These are phyloP conservation scores for Perca fluviatilis DNA, from an alignment of 2,113 vertebrate genomes.

Conservation along the genomic window DNA sequence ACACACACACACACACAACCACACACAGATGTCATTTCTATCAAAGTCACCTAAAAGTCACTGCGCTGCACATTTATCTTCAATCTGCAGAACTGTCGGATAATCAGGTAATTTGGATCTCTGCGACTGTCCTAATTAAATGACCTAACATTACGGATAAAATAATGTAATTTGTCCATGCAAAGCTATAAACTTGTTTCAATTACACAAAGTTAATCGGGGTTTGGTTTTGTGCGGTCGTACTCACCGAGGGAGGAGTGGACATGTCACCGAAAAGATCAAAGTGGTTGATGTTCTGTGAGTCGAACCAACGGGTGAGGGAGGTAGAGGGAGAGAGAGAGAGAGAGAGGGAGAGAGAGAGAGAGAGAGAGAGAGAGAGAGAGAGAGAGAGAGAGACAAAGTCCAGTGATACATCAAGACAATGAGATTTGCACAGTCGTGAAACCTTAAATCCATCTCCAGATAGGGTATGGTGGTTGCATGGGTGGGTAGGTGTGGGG, in stretches of 20 bases:
- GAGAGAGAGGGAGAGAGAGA: constrained; percentile 44
- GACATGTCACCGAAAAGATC: constrained; percentile 99
- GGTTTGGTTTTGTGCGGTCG: constrained; percentile 37
- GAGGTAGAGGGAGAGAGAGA: constrained; percentile 39
- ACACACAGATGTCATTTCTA: constrained; percentile 48
- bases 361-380: constrained; percentile 36
- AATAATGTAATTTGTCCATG: neutral
- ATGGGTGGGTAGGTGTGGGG: constrained; percentile 52
- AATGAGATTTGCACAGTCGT: constrained; percentile 58
- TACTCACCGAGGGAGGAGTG: constrained; percentile 96
- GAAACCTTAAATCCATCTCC: constrained; percentile 54
- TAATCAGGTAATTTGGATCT: constrained; percentile 32
- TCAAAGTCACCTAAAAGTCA: constrained; percentile 69
- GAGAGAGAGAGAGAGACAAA: constrained; percentile 56
- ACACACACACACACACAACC: constrained; percentile 29
- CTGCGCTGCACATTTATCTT: constrained; percentile 25
- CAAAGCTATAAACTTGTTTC: neutral
- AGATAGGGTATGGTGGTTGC: constrained; percentile 52
- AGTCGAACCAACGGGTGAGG: constrained; percentile 19
- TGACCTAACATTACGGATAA: constrained; percentile 3
- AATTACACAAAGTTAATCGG: neutral
- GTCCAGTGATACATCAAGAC: constrained; percentile 70
- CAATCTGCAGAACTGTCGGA: constrained; percentile 2
- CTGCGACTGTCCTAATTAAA: constrained; percentile 24
- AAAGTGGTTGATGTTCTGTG: constrained; percentile 98